A percentile compares a stretch with the other conserved stretches of the same genome.
Evolutionary conservation across 37 sponge, comb jelly and placozoan species (phyloP).

Genomic region (Dysidea cf. avara): DNA sequence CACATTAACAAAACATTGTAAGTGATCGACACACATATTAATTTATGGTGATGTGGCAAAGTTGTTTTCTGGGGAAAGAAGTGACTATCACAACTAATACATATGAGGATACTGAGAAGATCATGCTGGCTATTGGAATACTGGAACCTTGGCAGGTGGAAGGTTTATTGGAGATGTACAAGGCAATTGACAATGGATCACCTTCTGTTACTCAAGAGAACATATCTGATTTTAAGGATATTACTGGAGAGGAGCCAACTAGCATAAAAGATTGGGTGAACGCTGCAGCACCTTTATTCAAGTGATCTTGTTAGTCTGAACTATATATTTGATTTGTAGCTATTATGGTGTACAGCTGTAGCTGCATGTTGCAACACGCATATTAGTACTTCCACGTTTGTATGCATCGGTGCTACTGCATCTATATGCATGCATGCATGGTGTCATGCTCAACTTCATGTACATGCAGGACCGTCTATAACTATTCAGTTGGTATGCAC

Average conservation of each 20-base stretch:
- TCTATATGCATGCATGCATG: too few species aligned
- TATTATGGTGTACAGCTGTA: too few species aligned
- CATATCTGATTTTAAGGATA: slow-evolving; percentile 1
- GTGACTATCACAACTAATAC: slow-evolving; percentile 31
- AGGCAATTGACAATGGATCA: slow-evolving; percentile 44
- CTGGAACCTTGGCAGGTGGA: slow-evolving; percentile 37
- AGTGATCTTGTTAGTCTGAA: slow-evolving; percentile 6
- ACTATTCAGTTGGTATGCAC: too few species aligned
- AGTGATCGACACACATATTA: slow-evolving; percentile 50
- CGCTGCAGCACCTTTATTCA: slow-evolving; percentile 14
- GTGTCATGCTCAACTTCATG: too few species aligned
- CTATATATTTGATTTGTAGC: too few species aligned
- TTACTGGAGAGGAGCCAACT: slow-evolving; percentile 50
- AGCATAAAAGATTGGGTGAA: slow-evolving; percentile 38
- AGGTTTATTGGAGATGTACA: slow-evolving; percentile 38
- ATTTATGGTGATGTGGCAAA: slow-evolving; percentile 18
- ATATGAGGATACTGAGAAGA: slow-evolving; percentile 44
- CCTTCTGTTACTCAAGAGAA: slow-evolving; percentile 23
- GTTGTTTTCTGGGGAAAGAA: slow-evolving; percentile 34
- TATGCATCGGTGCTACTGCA: too few species aligned
- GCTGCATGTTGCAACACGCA: too few species aligned
- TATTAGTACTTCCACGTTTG: too few species aligned
- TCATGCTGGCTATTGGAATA: neutral
- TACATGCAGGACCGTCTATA: too few species aligned
- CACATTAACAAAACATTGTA: slow-evolving; percentile 48